Evolutionary conservation across 1,140 invertebrate genomes (phyloP), one percentile per base, ranked within the genome.

Genomic region (Medauroidea extradentata): DNA sequence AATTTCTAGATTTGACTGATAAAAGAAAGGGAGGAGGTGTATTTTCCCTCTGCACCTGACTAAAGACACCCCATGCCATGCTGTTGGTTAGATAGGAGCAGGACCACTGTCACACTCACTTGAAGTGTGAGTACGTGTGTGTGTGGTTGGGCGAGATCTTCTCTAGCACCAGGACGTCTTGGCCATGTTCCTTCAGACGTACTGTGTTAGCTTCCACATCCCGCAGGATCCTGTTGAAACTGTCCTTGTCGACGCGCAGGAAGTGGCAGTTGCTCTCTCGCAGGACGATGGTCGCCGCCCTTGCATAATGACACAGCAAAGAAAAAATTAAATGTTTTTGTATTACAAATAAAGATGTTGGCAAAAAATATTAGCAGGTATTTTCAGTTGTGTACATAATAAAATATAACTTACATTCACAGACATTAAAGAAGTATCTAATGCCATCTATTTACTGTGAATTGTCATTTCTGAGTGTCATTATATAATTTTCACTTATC

Each of bases 141-240:
- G 71, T 72, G 65, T 70, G 75, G 64, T 67, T 72, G 0, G 72
- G 67, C 27, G 78, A 81, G 62, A 88, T 89, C 73, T 89, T 90
- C 75, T 92, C 89, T 50, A 94, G 75, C 13, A 93, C 85, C 57
- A 94, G 77, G 23, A 93, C 91, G 79, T 93, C 91, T 67, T 90
- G 85, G 11, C 89, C 90, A 71, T 93, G 89, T 72, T 94, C 91
- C 71, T 93, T 93, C 54, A 94, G 75, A 51, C 91, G 77, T 9
- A 94, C 87, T 16, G 91, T 94, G 70, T 94, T 94, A 14, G 91
- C 89, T 75, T 94, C 91, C 7, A 93, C 90, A 77, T 94, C 91
- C 62, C 87, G 74, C 38, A 91, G 74, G 55, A 91, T 93, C 63
- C 90, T 78, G 76, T 93, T 92, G 71, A 94, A 94, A 71, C 93